These are phyloP conservation scores for Galagoides demidoff DNA, from an alignment of 2,797 vertebrate species.

Conservation along the genomic window DNA sequence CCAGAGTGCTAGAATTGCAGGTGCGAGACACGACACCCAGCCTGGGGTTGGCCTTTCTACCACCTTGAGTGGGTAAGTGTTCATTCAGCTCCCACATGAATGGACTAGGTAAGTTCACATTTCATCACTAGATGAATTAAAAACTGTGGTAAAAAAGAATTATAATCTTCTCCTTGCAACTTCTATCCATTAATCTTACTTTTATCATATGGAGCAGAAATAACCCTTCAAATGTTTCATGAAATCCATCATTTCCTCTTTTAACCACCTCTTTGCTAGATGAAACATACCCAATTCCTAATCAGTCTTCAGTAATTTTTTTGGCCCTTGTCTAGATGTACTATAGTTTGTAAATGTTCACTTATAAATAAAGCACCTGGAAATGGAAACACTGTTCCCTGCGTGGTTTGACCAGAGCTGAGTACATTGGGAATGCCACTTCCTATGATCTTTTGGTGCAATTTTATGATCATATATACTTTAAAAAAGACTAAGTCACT, in stretches of 20 bases:
- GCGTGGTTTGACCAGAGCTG: background rate
- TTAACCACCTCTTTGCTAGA: conserved; percentile 37
- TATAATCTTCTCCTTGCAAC: conserved; percentile 18
- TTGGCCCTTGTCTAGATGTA: background rate
- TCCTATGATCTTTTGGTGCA: background rate
- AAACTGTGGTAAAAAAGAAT: conserved; percentile 41
- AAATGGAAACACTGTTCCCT: background rate
- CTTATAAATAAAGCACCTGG: conserved; percentile 33
- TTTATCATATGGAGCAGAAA: conserved; percentile 50
- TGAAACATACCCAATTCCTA: conserved; percentile 1
- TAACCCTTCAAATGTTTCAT: conserved; percentile 46
- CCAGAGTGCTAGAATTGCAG: too few relatives aligned
- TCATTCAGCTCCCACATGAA: conserved; percentile 13
- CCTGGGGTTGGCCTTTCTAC: conserved; percentile 44
- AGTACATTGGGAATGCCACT: background rate
- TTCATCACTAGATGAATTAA: conserved; percentile 50
- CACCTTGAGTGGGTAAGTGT: background rate
- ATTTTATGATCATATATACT: background rate
- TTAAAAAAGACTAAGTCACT: conserved; percentile 21
- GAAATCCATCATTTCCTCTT: background rate
- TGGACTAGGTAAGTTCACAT: conserved; percentile 41
- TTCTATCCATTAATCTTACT: conserved; percentile 51
- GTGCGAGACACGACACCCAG: too few relatives aligned
- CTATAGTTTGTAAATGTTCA: background rate
- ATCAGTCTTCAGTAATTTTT: background rate